A percentile compares a stretch with the other conserved stretches of the same genome.
Evolutionary conservation across 2,113 vertebrate species (phyloP).

Genomic region (Entosphenus tridentatus): DNA sequence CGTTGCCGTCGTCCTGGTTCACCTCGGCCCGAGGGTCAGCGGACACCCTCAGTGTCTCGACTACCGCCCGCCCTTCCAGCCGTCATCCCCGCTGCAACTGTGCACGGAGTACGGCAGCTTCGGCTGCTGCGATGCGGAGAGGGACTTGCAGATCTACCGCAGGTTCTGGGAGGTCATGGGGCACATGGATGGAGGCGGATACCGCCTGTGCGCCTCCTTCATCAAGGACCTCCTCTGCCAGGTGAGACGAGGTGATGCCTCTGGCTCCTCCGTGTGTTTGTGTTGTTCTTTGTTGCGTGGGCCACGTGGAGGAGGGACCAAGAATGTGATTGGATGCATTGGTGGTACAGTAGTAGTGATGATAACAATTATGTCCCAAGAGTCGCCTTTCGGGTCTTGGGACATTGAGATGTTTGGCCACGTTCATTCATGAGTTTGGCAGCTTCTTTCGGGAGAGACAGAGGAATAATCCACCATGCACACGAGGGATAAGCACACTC

Average conservation of each 20-base stretch:
- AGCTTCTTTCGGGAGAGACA: background rate
- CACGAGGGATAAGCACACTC: too few species aligned
- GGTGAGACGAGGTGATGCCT: slow-evolving; percentile 21
- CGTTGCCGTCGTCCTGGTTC: slow-evolving; percentile 9
- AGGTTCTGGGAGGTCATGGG: slow-evolving; percentile 37
- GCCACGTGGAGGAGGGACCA: background rate
- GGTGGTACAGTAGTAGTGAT: background rate
- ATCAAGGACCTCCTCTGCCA: slow-evolving; percentile 52
- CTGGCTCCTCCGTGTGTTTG: background rate
- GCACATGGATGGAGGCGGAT: slow-evolving; percentile 18
- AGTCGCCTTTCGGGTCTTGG: background rate
- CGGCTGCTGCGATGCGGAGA: slow-evolving; percentile 42
- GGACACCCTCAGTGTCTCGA: slow-evolving; percentile 53
- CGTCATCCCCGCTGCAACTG: slow-evolving; percentile 32
- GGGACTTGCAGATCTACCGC: slow-evolving; percentile 29
- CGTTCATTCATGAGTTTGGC: background rate
- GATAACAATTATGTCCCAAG: background rate
- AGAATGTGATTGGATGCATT: background rate
- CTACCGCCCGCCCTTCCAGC: slow-evolving; percentile 38
- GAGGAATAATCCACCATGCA: too few species aligned
- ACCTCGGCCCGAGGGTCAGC: slow-evolving; percentile 14
- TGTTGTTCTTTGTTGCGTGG: background rate
- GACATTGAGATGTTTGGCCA: background rate
- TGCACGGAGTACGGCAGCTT: slow-evolving; percentile 38
- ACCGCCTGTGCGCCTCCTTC: slow-evolving; percentile 23